phyloP scores from a whole-genome alignment of 2,113 vertebrate species.

The Gobio gobio region DNA sequence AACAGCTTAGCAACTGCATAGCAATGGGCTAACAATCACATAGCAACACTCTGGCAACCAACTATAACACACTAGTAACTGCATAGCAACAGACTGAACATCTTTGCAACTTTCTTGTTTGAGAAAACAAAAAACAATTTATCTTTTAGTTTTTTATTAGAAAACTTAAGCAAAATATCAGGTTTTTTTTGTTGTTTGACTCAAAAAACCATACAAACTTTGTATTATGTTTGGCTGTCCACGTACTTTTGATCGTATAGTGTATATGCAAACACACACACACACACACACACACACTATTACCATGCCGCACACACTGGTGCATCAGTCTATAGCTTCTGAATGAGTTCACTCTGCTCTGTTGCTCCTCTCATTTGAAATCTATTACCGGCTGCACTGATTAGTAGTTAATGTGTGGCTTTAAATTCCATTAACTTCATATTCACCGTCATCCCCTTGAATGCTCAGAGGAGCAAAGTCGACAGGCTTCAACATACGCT shows the following conservation, averaged over 20 bases:
- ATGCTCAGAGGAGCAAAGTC: conserved; percentile 1
- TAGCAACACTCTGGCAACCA: too few relatives aligned
- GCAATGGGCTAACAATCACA: too few relatives aligned
- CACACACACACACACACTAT: neutral
- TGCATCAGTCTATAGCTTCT: neutral
- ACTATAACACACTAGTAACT: too few relatives aligned
- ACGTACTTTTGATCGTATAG: neutral
- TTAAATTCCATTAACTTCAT: conserved; percentile 40
- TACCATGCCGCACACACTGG: neutral
- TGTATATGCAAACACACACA: neutral
- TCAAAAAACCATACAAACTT: too few relatives aligned
- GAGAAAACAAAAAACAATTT: too few relatives aligned
- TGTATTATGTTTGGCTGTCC: too few relatives aligned
- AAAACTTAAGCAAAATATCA: too few relatives aligned
- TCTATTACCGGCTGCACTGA: neutral
- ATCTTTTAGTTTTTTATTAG: too few relatives aligned
- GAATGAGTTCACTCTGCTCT: neutral
- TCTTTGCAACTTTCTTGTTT: too few relatives aligned
- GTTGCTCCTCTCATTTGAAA: neutral
- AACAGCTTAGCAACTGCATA: too few relatives aligned
- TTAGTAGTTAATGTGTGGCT: conserved; percentile 12
- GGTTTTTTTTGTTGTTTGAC: too few relatives aligned
- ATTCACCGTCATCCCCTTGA: neutral
- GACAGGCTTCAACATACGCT: neutral
- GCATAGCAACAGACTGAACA: too few relatives aligned